phyloP scores from a whole-genome alignment of 2,888 invertebrate genomes.

The Sarcophaga caerulescens region DNA sequence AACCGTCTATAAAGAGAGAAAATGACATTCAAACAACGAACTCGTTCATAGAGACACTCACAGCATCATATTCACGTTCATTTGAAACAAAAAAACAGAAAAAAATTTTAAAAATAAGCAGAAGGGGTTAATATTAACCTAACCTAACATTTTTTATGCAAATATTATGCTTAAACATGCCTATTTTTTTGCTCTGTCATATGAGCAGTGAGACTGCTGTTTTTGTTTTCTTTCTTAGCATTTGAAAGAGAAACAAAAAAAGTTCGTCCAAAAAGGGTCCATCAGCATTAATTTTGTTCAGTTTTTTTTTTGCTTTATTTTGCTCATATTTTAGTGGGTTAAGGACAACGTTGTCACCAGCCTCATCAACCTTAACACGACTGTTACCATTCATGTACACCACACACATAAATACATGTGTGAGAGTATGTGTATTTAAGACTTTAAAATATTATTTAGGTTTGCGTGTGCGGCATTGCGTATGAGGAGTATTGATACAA shows the following conservation, averaged over 20 bases:
- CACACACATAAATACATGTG: no score
- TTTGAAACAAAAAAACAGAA: not conserved
- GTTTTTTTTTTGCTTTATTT: slow-evolving; percentile 9
- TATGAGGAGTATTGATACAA: no score
- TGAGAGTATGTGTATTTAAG: no score
- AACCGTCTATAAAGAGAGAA: not conserved
- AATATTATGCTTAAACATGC: slow-evolving; percentile 64
- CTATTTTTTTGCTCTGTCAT: not conserved
- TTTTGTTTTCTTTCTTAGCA: slow-evolving; percentile 4
- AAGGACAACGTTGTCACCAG: slow-evolving; percentile 51
- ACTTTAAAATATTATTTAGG: no score
- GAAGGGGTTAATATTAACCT: slow-evolving; percentile 35
- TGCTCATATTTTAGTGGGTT: slow-evolving; percentile 51
- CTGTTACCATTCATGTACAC: not conserved
- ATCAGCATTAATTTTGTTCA: slow-evolving; percentile 49
- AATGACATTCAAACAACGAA: not conserved
- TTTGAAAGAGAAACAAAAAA: not conserved
- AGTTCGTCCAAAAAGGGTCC: slow-evolving; percentile 38
- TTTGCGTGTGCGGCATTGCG: no score
- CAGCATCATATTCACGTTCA: not conserved
- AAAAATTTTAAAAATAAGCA: not conserved
- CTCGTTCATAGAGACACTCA: slow-evolving; percentile 1
- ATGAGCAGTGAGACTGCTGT: not conserved
- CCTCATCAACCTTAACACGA: not conserved
- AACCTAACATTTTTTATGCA: slow-evolving; percentile 58